Conservation (phyloP, 1,140 invertebrate species). For the Himalopsyche phryganea region DNA sequence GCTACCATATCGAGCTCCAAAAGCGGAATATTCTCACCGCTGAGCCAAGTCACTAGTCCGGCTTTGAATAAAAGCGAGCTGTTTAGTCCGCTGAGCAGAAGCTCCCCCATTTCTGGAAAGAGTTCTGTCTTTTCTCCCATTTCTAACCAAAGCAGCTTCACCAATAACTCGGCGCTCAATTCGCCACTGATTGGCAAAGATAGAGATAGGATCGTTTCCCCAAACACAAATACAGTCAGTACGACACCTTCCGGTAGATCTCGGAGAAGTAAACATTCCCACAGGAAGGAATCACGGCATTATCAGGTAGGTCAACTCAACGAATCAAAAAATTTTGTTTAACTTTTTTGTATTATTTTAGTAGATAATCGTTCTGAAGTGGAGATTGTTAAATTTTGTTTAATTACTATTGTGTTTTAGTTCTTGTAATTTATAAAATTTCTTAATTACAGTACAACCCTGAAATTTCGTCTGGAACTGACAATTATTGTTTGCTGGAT, state of each 20-base stretch:
- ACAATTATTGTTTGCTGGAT: too few relatives aligned
- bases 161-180: slow-evolving; percentile 41
- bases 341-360: neutral
- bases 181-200: slow-evolving; percentile 53
- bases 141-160: slow-evolving; percentile 38
- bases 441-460: too few relatives aligned
- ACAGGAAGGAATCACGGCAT: slow-evolving; percentile 62
- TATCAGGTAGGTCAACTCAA: slow-evolving; percentile 52
- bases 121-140: slow-evolving; percentile 47
- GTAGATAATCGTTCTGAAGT: too few relatives aligned
- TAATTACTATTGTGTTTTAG: neutral
- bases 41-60: slow-evolving; percentile 44
- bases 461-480: too few relatives aligned
- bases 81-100: slow-evolving; percentile 49
- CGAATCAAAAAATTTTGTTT: too few relatives aligned
- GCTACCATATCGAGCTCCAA: slow-evolving; percentile 52
- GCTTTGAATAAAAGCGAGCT: slow-evolving; percentile 47
- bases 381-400: too few relatives aligned
- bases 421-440: neutral
- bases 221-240: slow-evolving; percentile 49
- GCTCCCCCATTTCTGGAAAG: slow-evolving; percentile 46
- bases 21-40: slow-evolving; percentile 50
- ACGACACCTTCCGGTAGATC: slow-evolving; percentile 52
- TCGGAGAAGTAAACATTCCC: slow-evolving; percentile 51
- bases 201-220: slow-evolving; percentile 52